Percentiles rank a stretch among this genome's conserved stretches.
phyloP scores from a whole-genome alignment of 2,113 vertebrate genomes.

The Lampris incognitus region DNA sequence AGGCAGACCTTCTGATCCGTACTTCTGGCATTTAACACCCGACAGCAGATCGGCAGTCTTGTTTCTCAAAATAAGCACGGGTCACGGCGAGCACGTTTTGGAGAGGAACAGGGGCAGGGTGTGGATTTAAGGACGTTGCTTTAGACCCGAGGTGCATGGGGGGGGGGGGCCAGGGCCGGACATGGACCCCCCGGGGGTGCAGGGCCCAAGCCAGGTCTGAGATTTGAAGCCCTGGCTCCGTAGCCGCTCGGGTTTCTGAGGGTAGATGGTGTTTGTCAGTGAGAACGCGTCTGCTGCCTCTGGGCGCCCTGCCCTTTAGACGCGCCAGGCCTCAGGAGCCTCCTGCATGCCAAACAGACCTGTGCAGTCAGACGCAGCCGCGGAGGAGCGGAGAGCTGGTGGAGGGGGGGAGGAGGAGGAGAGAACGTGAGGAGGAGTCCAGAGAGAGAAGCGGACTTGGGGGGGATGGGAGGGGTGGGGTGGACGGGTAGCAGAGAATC shows the following conservation, averaged over 20 bases:
- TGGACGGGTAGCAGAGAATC: conserved; percentile 67
- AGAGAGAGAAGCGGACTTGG: conserved; percentile 56
- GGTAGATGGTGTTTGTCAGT: conserved; percentile 77
- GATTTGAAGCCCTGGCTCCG: conserved; percentile 44
- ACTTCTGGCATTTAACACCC: conserved; percentile 79
- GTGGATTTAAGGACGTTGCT: conserved; percentile 16
- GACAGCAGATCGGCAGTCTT: conserved; percentile 64
- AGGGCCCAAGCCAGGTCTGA: conserved; percentile 29
- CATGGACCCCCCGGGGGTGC: neutral
- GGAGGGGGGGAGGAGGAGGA: conserved; percentile 28
- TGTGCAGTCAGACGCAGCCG: conserved; percentile 77
- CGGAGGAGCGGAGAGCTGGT: conserved; percentile 32
- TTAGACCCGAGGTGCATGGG: conserved; percentile 41
- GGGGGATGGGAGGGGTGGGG: conserved; percentile 32
- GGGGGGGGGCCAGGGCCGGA: conserved; percentile 33
- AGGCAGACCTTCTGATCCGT: conserved; percentile 73
- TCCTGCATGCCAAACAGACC: conserved; percentile 82
- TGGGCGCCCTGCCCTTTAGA: conserved; percentile 82
- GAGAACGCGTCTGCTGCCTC: conserved; percentile 79
- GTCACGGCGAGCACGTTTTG: conserved; percentile 48
- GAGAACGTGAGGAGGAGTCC: conserved; percentile 66
- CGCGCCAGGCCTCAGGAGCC: conserved; percentile 76
- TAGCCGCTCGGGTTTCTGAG: conserved; percentile 53
- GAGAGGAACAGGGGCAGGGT: neutral
- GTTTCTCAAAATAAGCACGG: conserved; percentile 54